phyloP scores from a whole-genome alignment of 2,797 vertebrate species.

The Denticeps clupeoides region DNA sequence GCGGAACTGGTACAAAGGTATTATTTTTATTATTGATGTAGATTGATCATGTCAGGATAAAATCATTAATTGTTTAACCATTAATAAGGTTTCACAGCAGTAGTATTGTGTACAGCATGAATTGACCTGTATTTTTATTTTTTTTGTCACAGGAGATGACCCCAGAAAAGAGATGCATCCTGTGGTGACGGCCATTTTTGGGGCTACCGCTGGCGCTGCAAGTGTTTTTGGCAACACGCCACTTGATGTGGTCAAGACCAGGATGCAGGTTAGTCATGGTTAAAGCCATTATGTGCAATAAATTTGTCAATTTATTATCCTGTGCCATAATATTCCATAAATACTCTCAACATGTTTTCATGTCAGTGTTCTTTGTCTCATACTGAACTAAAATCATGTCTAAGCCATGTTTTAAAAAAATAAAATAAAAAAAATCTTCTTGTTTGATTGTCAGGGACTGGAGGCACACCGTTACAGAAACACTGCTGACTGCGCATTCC shows the following conservation, averaged over 20 bases:
- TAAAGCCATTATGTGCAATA: too few relatives aligned
- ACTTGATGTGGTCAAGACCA: constrained; percentile 72
- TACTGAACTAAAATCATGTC: too few relatives aligned
- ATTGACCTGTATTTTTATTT: neutral
- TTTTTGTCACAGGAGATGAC: constrained; percentile 53
- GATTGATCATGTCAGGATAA: too few relatives aligned
- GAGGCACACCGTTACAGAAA: constrained; percentile 69
- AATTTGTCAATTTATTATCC: too few relatives aligned
- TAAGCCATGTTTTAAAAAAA: too few relatives aligned
- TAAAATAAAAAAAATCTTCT: too few relatives aligned
- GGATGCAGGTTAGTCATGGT: constrained; percentile 81
- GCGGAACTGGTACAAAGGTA: constrained; percentile 76
- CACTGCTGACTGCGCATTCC: constrained; percentile 71
- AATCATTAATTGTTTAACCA: too few relatives aligned
- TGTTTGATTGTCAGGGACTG: constrained; percentile 48
- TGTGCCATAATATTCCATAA: too few relatives aligned
- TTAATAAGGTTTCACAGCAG: too few relatives aligned
- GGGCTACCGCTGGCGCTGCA: constrained; percentile 66
- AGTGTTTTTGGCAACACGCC: constrained; percentile 77
- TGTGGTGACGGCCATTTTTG: constrained; percentile 64
- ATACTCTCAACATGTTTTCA: too few relatives aligned
- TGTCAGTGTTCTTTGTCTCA: too few relatives aligned
- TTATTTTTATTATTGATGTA: neutral
- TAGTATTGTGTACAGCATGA: too few relatives aligned
- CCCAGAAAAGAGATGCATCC: constrained; percentile 60